phyloP scores from a whole-genome alignment of 2,888 invertebrate genomes.

The Drosophila falleni region DNA sequence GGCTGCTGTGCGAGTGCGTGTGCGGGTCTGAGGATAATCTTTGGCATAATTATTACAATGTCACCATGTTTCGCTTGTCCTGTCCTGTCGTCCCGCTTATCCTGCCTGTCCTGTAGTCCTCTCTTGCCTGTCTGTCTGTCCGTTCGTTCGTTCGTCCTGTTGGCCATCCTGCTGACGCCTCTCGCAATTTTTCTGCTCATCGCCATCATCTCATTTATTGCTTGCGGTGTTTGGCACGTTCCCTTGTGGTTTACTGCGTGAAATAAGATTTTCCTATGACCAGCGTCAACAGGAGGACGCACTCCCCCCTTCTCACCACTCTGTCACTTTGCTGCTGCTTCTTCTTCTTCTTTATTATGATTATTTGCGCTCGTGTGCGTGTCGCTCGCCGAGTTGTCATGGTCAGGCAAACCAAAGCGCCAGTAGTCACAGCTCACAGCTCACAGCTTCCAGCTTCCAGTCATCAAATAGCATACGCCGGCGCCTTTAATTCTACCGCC shows the following conservation, averaged over 20 bases:
- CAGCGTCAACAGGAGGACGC: conserved; percentile 21
- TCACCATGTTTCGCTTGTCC: conserved; percentile 75
- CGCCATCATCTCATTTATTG: conserved; percentile 76
- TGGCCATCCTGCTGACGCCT: conserved; percentile 32
- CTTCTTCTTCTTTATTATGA: conserved; percentile 68
- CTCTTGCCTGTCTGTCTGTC: not conserved
- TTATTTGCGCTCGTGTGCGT: conserved; percentile 80
- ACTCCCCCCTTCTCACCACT: not conserved
- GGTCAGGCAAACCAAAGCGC: conserved; percentile 47
- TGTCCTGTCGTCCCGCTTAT: conserved; percentile 18
- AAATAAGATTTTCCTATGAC: conserved; percentile 78
- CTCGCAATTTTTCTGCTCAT: conserved; percentile 71
- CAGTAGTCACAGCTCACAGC: conserved; percentile 8
- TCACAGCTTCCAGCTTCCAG: conserved; percentile 3
- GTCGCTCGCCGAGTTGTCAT: conserved; percentile 69
- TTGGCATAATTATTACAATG: conserved; percentile 82
- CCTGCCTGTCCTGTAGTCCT: conserved; percentile 16
- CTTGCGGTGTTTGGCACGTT: conserved; percentile 81
- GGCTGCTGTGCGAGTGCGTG: conserved; percentile 24
- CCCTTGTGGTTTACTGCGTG: conserved; percentile 81
- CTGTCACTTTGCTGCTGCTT: not conserved
- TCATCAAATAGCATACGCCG: conserved; percentile 18
- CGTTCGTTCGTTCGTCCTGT: conserved; percentile 13
- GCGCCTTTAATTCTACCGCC: conserved; percentile 1
- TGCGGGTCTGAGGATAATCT: conserved; percentile 79